Conservation (phyloP, 2,797 vertebrate species). For the Halcyon badia region DNA sequence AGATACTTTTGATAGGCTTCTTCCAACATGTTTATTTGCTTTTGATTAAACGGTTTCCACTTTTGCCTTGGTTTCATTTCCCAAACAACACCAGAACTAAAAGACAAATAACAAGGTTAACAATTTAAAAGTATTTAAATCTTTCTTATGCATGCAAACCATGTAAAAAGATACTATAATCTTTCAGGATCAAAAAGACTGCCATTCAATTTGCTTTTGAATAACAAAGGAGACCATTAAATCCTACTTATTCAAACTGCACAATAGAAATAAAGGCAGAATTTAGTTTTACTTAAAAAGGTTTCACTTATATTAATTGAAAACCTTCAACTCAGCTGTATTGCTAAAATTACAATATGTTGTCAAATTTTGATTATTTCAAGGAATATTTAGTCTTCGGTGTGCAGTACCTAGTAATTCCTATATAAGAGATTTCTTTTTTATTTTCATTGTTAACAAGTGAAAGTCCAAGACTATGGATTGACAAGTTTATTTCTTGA, state of each 20-base stretch:
- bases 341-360: background rate
- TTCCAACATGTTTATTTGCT: slow-evolving; percentile 92
- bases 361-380: background rate
- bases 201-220: background rate
- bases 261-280: background rate
- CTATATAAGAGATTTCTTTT: slow-evolving; percentile 94
- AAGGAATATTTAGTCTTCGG: background rate
- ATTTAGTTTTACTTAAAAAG: background rate
- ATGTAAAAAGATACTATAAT: background rate
- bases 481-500: slow-evolving; percentile 90
- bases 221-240: background rate
- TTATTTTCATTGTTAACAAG: slow-evolving; percentile 90
- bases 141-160: background rate
- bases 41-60: slow-evolving; percentile 95
- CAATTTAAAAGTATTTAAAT: background rate
- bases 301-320: background rate
- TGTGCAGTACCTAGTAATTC: slow-evolving; percentile 89
- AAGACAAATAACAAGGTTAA: slow-evolving; percentile 35
- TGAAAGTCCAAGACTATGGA: slow-evolving; percentile 94
- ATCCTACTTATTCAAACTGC: background rate
- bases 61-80: slow-evolving; percentile 92
- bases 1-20: slow-evolving; percentile 87
- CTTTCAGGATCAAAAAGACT: background rate
- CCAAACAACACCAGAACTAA: slow-evolving; percentile 96
- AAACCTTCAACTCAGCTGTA: background rate